Conservation (phyloP, 2,113 vertebrate genomes). For the Uria aalge region DNA sequence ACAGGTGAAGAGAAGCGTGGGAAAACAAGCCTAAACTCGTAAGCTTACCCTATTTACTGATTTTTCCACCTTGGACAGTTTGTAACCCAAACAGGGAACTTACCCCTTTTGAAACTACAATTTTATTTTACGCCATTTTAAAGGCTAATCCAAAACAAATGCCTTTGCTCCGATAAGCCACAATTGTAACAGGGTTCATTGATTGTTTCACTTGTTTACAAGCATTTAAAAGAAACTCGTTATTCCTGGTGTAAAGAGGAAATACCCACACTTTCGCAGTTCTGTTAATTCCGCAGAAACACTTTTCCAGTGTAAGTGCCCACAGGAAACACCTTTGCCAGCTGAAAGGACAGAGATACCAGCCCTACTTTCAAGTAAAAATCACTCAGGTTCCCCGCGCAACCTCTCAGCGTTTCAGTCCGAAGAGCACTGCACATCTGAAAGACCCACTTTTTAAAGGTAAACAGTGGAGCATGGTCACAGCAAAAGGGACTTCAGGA, state of each 20-base stretch:
- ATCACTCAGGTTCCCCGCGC: fast-evolving
- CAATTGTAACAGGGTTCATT: neutral
- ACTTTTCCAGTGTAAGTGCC: neutral
- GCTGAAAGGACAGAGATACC: neutral
- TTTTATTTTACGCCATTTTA: neutral
- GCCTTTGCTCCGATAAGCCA: neutral
- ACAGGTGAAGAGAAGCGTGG: neutral
- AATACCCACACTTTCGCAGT: neutral
- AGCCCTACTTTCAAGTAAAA: neutral
- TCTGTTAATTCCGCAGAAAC: neutral
- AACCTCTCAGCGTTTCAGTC: neutral
- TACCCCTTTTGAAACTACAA: neutral
- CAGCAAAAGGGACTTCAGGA: neutral
- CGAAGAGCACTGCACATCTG: neutral
- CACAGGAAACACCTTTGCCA: neutral
- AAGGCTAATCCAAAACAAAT: neutral
- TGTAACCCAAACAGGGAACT: neutral
- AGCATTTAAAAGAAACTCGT: neutral
- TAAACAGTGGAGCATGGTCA: neutral
- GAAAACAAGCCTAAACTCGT: neutral
- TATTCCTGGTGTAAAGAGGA: neutral
- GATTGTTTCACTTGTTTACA: neutral
- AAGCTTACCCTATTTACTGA: neutral
- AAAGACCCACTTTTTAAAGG: neutral
- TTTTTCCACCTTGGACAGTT: neutral